phyloP scores from a whole-genome alignment of 2,113 vertebrate species.

The Pagrus major region DNA sequence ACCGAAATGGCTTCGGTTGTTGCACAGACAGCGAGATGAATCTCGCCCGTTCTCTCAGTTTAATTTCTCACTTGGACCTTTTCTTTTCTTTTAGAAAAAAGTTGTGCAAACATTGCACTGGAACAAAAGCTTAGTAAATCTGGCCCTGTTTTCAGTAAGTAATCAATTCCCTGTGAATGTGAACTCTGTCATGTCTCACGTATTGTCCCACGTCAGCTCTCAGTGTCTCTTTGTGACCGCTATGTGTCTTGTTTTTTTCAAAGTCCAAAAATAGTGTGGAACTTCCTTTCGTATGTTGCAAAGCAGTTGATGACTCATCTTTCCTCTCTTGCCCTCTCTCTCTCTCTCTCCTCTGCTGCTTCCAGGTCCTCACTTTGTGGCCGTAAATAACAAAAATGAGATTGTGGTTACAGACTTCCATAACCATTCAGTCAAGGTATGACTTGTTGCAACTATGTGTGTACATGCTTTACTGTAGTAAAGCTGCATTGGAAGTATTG shows the following conservation, averaged over 20 bases:
- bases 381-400: constrained; percentile 98
- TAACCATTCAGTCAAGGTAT: constrained; percentile 98
- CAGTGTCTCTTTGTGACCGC: constrained; percentile 44
- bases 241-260: constrained; percentile 35
- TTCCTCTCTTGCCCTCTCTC: constrained; percentile 36
- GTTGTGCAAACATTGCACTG: constrained; percentile 83
- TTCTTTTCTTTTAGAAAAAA: constrained; percentile 84
- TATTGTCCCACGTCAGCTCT: constrained; percentile 35
- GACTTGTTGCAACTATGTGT: constrained; percentile 25
- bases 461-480: background rate
- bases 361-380: constrained; percentile 96
- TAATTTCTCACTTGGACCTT: constrained; percentile 71
- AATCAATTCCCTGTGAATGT: constrained; percentile 61
- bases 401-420: constrained; percentile 98
- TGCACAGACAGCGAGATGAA: constrained; percentile 30
- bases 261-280: constrained; percentile 57
- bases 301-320: constrained; percentile 52
- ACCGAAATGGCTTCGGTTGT: constrained; percentile 8
- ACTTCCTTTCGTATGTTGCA: constrained; percentile 45
- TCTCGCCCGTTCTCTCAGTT: constrained; percentile 36
- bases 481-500: background rate
- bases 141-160: constrained; percentile 87
- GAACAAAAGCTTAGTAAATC: constrained; percentile 88
- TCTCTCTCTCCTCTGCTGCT: constrained; percentile 36
- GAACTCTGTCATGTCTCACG: constrained; percentile 47